Base-by-base conservation (phyloP, 2,797 vertebrate genomes). In the Falco cherrug region DNA sequence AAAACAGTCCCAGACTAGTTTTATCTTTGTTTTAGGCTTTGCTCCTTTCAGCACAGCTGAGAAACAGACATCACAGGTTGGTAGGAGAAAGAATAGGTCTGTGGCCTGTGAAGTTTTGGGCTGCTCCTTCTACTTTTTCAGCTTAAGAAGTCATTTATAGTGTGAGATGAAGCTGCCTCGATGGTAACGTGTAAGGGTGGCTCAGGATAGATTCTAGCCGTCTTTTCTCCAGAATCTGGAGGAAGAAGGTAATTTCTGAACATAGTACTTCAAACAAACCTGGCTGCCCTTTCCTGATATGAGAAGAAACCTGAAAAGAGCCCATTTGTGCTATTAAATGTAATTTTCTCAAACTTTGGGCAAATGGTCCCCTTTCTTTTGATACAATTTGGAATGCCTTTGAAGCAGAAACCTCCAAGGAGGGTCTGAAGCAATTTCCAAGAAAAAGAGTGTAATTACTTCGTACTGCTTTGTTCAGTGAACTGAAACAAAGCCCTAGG, bases 341-440 rank as follows among this genome's bases (percentile, higher is more conserved):
- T 17, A 4, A 56, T 82, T 92, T 80, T 51, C 65, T 75, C 43
- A 80, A 90, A 88, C 63, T 92, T 87, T 43, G 75, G 89, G 78
- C 53, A 87, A 93, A 93, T 74, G 81, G 57, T 29, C 76, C 19
- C 41, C 82, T 79, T 89, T 57, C 48, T 77, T 93, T 87, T 92
- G 53, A 91, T 84, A 47, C 29, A 88, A 89, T 92, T 76, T 81
- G 50, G 65, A 78, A 81, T 33, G 65, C 4, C 25, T 93, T 86
- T 93, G 91, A 95, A 92, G 69, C 65, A 76, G 79, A 95, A 95
- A 89, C 29, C 92, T 94, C 89, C 80, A 75, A 92, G 84, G 94
- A 95, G 73, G 47, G 13, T 83, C 76, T 86, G 82, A 93, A 94
- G 90, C 76, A 85, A 78, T 94, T 93, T 93, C 69, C 61, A 95